Percentiles rank a stretch among this genome's conserved stretches.
phyloP scores from a whole-genome alignment of 2,113 vertebrate species.

The Pseudois nayaur region DNA sequence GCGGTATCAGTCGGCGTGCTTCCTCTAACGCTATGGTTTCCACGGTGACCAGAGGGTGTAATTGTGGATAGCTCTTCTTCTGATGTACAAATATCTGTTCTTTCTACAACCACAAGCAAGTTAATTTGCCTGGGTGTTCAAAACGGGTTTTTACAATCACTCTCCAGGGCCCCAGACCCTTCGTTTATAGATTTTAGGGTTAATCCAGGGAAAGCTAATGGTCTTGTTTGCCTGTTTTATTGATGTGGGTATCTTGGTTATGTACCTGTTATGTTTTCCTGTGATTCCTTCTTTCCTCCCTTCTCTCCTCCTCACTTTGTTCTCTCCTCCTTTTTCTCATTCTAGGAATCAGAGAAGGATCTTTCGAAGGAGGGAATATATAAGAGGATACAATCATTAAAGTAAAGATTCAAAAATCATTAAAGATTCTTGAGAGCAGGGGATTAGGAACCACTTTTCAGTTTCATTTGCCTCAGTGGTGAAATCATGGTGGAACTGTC shows the following conservation, averaged over 20 bases:
- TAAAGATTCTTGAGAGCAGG: neutral
- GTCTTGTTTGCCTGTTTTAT: neutral
- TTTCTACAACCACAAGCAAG: neutral
- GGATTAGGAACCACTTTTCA: neutral
- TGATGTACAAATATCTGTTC: neutral
- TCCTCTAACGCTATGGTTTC: neutral
- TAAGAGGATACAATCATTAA: neutral
- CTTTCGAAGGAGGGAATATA: neutral
- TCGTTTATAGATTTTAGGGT: neutral
- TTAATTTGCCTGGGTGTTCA: neutral
- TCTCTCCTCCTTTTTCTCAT: neutral
- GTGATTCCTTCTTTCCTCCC: neutral
- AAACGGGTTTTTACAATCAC: neutral
- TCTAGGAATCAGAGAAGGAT: neutral
- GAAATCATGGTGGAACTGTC: neutral
- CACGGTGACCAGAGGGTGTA: neutral
- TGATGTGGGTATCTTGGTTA: neutral
- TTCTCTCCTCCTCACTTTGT: neutral
- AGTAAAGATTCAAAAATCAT: no score
- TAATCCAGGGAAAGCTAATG: neutral
- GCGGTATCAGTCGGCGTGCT: accelerated
- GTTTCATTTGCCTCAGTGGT: neutral
- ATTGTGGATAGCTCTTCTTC: neutral
- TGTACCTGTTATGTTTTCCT: neutral
- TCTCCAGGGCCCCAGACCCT: no score